phyloP scores from a whole-genome alignment of 1,140 invertebrate genomes.

The Heliconius nattereri region DNA sequence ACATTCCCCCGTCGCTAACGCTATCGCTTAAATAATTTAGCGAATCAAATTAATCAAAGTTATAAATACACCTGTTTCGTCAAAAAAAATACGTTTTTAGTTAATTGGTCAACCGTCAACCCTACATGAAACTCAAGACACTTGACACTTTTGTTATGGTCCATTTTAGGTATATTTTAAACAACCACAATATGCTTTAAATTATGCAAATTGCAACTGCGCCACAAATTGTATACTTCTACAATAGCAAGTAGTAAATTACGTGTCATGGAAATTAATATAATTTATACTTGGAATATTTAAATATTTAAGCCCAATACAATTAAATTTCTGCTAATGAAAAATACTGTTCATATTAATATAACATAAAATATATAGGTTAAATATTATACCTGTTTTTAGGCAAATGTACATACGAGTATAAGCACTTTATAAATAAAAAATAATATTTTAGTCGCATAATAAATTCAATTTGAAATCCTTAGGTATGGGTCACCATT shows the following conservation, averaged over 20 bases:
- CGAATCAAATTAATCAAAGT: background rate
- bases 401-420: background rate
- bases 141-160: too few species aligned
- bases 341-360: background rate
- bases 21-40: background rate
- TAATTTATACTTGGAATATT: background rate
- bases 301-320: background rate
- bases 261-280: background rate
- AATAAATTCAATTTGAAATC: too few species aligned
- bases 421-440: background rate
- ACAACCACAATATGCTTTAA: background rate
- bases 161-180: background rate
- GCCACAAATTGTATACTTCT: background rate
- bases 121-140: too few species aligned
- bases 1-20: background rate
- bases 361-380: background rate
- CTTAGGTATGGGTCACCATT: background rate
- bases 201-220: background rate
- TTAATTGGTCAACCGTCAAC: too few species aligned
- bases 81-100: background rate
- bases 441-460: background rate
- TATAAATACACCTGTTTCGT: background rate
- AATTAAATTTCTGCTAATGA: background rate
- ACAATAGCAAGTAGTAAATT: background rate
- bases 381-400: background rate